phyloP scores from a whole-genome alignment of 1,140 invertebrate genomes.

The Rhopalosiphum padi region DNA sequence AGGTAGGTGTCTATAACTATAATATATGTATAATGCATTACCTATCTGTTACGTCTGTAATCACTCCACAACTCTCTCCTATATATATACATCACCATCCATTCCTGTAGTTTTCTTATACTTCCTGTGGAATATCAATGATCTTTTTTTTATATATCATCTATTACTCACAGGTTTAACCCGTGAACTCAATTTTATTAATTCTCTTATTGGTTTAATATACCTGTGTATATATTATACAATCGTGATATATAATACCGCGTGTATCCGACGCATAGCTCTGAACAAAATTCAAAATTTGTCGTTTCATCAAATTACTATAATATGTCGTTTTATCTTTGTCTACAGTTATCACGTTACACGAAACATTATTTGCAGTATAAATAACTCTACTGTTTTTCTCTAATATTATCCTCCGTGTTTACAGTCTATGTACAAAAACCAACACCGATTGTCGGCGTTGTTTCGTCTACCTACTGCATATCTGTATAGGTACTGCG shows the following conservation, averaged over 20 bases:
- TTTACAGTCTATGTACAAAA: neutral
- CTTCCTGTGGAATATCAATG: neutral
- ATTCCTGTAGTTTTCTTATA: neutral
- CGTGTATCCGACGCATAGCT: neutral
- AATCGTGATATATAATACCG: neutral
- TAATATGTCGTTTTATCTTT: neutral
- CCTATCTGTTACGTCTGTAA: slow-evolving; percentile 10
- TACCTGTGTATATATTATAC: neutral
- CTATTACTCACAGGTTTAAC: neutral
- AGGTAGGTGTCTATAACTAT: neutral
- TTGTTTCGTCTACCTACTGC: neutral
- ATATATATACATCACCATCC: neutral
- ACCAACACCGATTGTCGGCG: neutral
- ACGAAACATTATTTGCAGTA: slow-evolving; percentile 1
- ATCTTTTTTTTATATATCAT: slow-evolving; percentile 10
- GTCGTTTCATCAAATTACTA: neutral
- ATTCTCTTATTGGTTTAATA: neutral
- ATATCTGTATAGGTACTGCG: neutral
- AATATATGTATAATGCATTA: slow-evolving; percentile 10
- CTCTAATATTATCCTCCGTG: neutral
- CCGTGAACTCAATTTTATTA: neutral
- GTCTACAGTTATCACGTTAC: neutral
- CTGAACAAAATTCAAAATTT: neutral
- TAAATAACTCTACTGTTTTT: neutral
- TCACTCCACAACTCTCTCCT: slow-evolving; percentile 25